Conservation (phyloP, 2,113 vertebrate genomes). For the Diphyllodes magnificus region DNA sequence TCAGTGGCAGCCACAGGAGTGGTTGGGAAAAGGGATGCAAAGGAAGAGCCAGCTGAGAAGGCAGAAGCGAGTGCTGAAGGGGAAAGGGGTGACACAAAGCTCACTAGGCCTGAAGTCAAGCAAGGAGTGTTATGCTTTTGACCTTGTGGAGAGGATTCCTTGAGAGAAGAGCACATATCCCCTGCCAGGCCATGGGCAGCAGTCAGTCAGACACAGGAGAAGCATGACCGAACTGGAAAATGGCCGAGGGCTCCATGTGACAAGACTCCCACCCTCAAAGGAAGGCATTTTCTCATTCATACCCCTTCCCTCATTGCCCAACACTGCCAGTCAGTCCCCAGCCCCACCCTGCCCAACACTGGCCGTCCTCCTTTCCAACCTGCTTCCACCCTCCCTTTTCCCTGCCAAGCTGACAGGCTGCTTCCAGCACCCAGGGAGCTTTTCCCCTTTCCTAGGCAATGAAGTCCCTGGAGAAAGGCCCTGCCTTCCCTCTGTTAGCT, state of each 20-base stretch:
- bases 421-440: background rate
- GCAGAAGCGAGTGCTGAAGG: background rate
- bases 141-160: background rate
- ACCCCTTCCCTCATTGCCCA: background rate
- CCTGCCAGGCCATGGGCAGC: background rate
- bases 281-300: background rate
- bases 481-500: background rate
- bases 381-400: background rate
- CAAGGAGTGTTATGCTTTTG: rapidly evolving
- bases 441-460: no score
- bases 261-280: background rate
- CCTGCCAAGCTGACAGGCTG: background rate
- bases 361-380: background rate
- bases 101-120: background rate
- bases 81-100: background rate
- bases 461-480: background rate
- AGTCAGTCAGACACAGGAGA: background rate
- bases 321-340: background rate
- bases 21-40: background rate
- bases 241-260: rapidly evolving
- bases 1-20: background rate
- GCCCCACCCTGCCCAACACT: background rate
- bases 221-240: background rate
- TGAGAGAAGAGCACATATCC: background rate
- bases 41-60: background rate